These are phyloP conservation scores for Phalacrocorax pelagicus DNA, from an alignment of 2,113 vertebrate species.

Conservation along the genomic window DNA sequence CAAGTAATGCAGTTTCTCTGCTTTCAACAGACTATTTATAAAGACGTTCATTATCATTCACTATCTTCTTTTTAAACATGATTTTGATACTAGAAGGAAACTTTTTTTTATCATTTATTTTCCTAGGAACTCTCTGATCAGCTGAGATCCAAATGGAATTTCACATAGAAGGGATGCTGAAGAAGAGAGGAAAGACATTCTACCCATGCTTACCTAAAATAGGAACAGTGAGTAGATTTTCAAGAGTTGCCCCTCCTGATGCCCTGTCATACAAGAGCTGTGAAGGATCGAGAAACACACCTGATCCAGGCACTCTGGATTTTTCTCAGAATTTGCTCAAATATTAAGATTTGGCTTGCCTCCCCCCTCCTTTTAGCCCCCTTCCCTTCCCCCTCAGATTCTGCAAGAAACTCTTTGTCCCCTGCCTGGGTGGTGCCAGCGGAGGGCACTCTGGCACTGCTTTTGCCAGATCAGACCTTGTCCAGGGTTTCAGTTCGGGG, in stretches of 20 bases:
- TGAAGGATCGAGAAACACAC: not conserved
- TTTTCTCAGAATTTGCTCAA: not conserved
- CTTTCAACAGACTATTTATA: not conserved
- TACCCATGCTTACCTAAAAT: not conserved
- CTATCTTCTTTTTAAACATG: not conserved
- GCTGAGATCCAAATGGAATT: not conserved
- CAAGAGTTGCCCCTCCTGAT: not conserved
- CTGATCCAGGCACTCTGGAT: not conserved
- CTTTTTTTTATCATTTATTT: not conserved
- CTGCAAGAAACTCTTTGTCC: rapidly evolving
- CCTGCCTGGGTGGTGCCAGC: not conserved
- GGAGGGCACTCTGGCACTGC: not conserved
- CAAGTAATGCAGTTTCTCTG: not conserved
- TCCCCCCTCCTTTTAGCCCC: not conserved
- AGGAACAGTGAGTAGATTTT: not conserved
- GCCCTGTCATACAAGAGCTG: not conserved
- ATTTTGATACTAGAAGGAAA: not conserved
- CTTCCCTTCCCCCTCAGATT: not conserved
- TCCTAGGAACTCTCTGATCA: not conserved
- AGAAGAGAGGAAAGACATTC: not conserved
- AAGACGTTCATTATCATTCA: not conserved
- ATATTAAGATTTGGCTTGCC: not conserved
- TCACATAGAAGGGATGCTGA: not conserved
- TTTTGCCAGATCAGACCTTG: not conserved
- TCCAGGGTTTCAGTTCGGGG: not conserved